Evolutionary conservation across 2,888 invertebrate species (phyloP).

Genomic region (Tinea pellionella): DNA sequence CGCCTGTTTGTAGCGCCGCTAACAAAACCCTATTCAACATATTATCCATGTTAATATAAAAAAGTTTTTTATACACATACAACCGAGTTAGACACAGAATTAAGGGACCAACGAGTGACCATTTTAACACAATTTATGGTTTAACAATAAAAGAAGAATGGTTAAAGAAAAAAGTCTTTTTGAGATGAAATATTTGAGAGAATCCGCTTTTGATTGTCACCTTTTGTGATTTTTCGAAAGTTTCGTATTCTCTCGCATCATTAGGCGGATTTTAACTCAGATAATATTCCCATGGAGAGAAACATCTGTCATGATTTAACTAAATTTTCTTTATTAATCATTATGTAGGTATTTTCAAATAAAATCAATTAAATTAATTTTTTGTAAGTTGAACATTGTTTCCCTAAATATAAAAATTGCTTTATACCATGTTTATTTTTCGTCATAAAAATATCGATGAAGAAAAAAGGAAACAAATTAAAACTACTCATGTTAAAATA

Average conservation of each 20-base stretch:
- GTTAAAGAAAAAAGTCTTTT: constrained; percentile 28
- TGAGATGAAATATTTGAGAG: constrained; percentile 28
- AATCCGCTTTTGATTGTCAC: constrained; percentile 25
- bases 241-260: constrained; percentile 39
- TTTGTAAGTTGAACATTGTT: not conserved
- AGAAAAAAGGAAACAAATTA: too few species aligned
- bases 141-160: constrained; percentile 60
- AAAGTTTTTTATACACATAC: constrained; percentile 32
- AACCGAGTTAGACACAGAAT: constrained; percentile 36
- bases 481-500: too few species aligned
- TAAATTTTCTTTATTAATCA: not conserved
- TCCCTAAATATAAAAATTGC: too few species aligned
- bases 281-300: constrained; percentile 34
- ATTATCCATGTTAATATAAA: constrained; percentile 30
- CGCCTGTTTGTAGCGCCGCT: constrained; percentile 51
- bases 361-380: too few species aligned
- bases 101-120: constrained; percentile 47
- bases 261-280: constrained; percentile 46
- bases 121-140: constrained; percentile 66
- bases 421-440: too few species aligned
- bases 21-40: constrained; percentile 39
- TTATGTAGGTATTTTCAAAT: not conserved
- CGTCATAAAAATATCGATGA: too few species aligned
- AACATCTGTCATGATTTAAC: constrained; percentile 7
- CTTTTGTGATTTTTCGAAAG: constrained; percentile 34